Conservation (phyloP, 2,888 invertebrate genomes). For the Rapana venosa region DNA sequence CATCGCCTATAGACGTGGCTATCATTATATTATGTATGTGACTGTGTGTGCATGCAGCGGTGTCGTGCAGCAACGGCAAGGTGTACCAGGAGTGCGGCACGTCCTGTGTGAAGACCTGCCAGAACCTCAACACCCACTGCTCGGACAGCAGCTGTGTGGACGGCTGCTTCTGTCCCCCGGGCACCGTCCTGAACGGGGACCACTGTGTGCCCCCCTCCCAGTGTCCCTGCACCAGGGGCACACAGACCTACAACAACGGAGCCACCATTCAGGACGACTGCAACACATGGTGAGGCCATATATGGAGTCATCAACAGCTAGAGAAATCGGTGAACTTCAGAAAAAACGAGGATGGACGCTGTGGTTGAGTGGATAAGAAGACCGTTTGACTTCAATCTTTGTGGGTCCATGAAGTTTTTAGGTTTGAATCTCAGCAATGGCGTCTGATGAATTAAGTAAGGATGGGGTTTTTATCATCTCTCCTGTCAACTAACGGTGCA, state of each 20-base stretch:
- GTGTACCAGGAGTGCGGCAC: conserved; percentile 89
- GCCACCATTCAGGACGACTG: conserved; percentile 69
- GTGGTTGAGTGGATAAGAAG: too few species aligned
- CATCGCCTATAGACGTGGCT: too few species aligned
- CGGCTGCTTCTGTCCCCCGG: conserved; percentile 92
- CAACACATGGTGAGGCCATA: conserved; percentile 70
- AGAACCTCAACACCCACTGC: conserved; percentile 55
- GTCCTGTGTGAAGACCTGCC: conserved; percentile 86
- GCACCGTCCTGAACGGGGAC: conserved; percentile 86
- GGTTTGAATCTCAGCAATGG: too few species aligned
- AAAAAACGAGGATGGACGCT: too few species aligned
- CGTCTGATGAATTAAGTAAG: too few species aligned
- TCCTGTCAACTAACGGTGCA: too few species aligned
- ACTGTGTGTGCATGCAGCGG: conserved; percentile 82
- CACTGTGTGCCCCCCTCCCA: conserved; percentile 87
- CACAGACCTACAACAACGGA: conserved; percentile 73
- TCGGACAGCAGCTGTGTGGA: conserved; percentile 85
- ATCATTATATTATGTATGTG: background rate
- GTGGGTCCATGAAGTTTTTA: too few species aligned
- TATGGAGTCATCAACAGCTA: too few species aligned
- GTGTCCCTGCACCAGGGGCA: conserved; percentile 88
- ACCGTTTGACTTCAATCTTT: too few species aligned
- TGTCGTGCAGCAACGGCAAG: conserved; percentile 87
- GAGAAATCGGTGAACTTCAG: too few species aligned
- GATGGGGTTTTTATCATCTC: too few species aligned